Percentiles rank a stretch among this genome's conserved stretches.
phyloP scores from a whole-genome alignment of 2,888 invertebrate species.

The Dryobotodes eremita region DNA sequence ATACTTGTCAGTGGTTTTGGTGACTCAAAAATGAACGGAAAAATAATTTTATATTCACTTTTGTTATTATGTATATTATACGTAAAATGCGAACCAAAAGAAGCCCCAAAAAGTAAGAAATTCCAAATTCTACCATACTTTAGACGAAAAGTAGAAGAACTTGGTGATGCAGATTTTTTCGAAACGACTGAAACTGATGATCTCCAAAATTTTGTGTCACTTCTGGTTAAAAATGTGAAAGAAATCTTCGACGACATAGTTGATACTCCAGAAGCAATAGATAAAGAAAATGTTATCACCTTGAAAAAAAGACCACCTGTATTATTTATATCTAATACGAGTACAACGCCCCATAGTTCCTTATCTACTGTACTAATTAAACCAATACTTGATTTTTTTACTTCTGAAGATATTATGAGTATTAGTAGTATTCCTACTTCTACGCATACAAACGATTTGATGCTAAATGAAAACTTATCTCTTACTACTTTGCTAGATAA shows the following conservation, averaged over 20 bases:
- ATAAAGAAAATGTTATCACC: neutral
- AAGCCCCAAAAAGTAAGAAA: slow-evolving; percentile 69
- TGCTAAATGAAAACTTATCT: slow-evolving; percentile 68
- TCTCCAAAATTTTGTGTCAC: slow-evolving; percentile 74
- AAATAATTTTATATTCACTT: slow-evolving; percentile 55
- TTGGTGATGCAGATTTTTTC: slow-evolving; percentile 65
- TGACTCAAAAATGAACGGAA: slow-evolving; percentile 53
- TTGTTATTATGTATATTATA: slow-evolving; percentile 51
- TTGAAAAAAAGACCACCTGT: slow-evolving; percentile 11
- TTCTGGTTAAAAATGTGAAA: slow-evolving; percentile 80
- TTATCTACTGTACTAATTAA: slow-evolving; percentile 35
- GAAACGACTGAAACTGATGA: slow-evolving; percentile 65
- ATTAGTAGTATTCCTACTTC: slow-evolving; percentile 54
- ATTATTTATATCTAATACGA: slow-evolving; percentile 39
- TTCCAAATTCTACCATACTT: slow-evolving; percentile 72
- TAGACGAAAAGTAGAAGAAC: slow-evolving; percentile 78
- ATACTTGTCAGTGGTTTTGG: slow-evolving; percentile 27
- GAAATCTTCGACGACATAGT: slow-evolving; percentile 76
- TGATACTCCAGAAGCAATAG: slow-evolving; percentile 57
- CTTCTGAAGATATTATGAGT: slow-evolving; percentile 56
- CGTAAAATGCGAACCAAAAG: slow-evolving; percentile 51
- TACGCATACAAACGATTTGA: slow-evolving; percentile 53
- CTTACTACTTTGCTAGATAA: slow-evolving; percentile 67
- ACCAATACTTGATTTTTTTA: slow-evolving; percentile 36
- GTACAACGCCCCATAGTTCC: slow-evolving; percentile 32